phyloP scores from a whole-genome alignment of 1,140 invertebrate genomes.

The Pseudomyrmex dendroicus region DNA sequence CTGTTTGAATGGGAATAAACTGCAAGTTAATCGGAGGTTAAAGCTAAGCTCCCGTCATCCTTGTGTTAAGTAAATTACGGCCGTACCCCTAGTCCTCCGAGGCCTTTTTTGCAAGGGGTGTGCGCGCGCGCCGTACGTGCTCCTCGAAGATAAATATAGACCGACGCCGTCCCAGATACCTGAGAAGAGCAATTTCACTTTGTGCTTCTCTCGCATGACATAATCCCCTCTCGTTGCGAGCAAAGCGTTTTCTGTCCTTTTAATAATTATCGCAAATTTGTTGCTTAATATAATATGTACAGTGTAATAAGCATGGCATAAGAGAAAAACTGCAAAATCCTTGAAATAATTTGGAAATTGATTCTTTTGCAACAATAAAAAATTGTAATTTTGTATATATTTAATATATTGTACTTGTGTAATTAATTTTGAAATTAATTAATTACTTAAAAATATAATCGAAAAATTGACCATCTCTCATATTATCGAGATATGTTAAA shows the following conservation, averaged over 20 bases:
- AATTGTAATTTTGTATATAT: too few relatives aligned
- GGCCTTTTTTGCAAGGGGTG: slow-evolving; percentile 48
- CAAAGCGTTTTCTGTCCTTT: background rate
- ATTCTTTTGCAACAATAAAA: too few relatives aligned
- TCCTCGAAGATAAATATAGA: slow-evolving; percentile 51
- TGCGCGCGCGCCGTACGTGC: slow-evolving; percentile 1
- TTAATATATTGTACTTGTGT: too few relatives aligned
- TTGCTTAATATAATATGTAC: too few relatives aligned
- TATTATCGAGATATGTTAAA: too few relatives aligned
- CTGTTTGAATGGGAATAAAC: slow-evolving; percentile 61
- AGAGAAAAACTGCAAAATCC: too few relatives aligned
- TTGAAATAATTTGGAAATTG: too few relatives aligned
- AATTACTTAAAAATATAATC: too few relatives aligned
- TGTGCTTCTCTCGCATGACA: background rate
- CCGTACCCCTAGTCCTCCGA: slow-evolving; percentile 40
- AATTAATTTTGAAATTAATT: too few relatives aligned
- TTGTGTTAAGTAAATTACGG: slow-evolving; percentile 70
- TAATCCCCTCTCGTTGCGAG: background rate
- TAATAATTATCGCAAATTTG: background rate
- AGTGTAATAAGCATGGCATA: too few relatives aligned
- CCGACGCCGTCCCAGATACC: slow-evolving; percentile 1
- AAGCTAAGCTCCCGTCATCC: slow-evolving; percentile 36
- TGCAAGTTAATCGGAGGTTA: slow-evolving; percentile 76
- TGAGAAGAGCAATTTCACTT: background rate
- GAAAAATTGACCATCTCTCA: too few relatives aligned